phyloP scores from a whole-genome alignment of 2,113 vertebrate genomes.

The Dicaeum eximium region DNA sequence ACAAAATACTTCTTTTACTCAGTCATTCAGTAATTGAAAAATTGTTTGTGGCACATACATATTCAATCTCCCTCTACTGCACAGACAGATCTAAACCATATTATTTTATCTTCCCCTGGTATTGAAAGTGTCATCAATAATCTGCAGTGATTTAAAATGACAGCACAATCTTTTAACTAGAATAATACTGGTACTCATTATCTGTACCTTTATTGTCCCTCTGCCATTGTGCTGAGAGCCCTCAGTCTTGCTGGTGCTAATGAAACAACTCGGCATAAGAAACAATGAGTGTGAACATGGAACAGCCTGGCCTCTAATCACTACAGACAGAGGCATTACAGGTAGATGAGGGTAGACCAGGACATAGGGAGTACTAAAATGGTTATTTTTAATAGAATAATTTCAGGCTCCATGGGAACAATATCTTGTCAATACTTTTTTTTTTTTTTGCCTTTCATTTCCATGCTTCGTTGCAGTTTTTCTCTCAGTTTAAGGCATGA shows the following conservation, averaged over 20 bases:
- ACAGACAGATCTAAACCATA: background rate
- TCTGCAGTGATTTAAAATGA: background rate
- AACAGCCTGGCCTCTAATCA: background rate
- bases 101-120: background rate
- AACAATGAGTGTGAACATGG: background rate
- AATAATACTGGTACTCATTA: background rate
- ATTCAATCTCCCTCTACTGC: background rate
- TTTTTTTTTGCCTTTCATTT: background rate
- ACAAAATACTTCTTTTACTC: background rate
- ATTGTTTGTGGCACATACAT: background rate
- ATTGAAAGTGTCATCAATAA: background rate
- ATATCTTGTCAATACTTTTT: background rate
- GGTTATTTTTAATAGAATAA: background rate
- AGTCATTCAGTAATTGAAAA: background rate
- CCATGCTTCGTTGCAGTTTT: background rate
- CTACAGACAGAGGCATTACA: background rate
- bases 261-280: rapidly evolving
- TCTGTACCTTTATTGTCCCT: background rate
- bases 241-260: background rate
- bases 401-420: background rate
- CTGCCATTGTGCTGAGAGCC: background rate
- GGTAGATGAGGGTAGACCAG: background rate
- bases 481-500: background rate
- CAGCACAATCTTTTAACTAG: background rate
- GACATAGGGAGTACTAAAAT: background rate